These are phyloP conservation scores for Temnothorax longispinosus DNA, from an alignment of 1,140 invertebrate species.

Conservation along the genomic window DNA sequence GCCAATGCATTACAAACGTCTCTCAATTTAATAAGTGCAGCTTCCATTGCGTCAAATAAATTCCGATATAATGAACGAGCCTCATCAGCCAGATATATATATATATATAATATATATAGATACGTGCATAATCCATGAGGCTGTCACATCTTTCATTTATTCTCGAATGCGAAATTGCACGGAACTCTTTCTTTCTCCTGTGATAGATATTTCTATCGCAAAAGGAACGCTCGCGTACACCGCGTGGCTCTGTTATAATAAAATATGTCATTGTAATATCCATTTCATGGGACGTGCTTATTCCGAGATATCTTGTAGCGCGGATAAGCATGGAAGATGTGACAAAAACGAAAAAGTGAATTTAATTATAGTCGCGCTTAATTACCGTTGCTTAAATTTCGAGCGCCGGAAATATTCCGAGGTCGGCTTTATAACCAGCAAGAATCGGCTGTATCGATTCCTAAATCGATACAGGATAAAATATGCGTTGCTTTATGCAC, in stretches of 20 bases:
- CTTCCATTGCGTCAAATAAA: slow-evolving; percentile 27
- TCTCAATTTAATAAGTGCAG: slow-evolving; percentile 42
- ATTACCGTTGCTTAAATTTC: slow-evolving; percentile 31
- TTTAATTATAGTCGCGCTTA: slow-evolving; percentile 29
- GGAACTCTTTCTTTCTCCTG: background rate
- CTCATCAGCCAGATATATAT: background rate
- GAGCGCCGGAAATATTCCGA: background rate
- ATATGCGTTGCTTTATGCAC: slow-evolving; percentile 56
- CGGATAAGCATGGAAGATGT: background rate
- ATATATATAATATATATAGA: background rate
- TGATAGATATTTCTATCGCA: background rate
- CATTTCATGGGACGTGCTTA: background rate
- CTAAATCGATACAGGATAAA: slow-evolving; percentile 18
- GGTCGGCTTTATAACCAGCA: background rate
- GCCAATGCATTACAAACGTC: slow-evolving; percentile 59
- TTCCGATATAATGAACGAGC: slow-evolving; percentile 8
- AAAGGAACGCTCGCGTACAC: background rate
- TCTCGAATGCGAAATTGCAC: background rate
- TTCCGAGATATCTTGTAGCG: background rate
- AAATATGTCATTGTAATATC: background rate
- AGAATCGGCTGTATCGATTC: slow-evolving; percentile 49
- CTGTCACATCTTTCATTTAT: background rate
- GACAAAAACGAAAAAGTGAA: background rate
- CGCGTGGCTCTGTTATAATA: background rate
- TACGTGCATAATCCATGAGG: background rate